A percentile compares a stretch with the other conserved stretches of the same genome.
These are phyloP conservation scores for Oenanthe melanoleuca DNA, from an alignment of 2,113 vertebrate species.

Conservation along the genomic window DNA sequence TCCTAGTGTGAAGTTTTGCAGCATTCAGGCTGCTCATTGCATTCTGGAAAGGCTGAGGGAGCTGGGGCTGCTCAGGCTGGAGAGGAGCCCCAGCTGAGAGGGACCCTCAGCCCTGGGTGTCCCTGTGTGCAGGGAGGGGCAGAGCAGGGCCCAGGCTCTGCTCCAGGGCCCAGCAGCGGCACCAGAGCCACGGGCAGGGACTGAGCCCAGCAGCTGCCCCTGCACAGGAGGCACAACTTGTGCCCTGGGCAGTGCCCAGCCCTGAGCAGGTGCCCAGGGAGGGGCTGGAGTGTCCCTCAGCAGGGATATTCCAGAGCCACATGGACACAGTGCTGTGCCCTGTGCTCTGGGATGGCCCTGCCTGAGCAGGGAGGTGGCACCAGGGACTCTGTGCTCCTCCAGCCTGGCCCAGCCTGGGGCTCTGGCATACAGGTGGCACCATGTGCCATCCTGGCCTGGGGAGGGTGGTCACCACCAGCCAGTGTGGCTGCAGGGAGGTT, in stretches of 20 bases:
- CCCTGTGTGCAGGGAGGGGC: too few relatives aligned
- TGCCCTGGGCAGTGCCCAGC: too few relatives aligned
- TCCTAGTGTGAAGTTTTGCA: not conserved
- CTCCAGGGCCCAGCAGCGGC: too few relatives aligned
- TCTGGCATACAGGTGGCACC: accelerated
- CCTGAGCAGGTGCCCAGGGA: not conserved
- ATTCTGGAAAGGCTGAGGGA: not conserved
- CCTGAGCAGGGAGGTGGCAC: not conserved
- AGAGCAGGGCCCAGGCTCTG: too few relatives aligned
- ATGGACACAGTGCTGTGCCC: too few relatives aligned
- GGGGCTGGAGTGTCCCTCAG: not conserved
- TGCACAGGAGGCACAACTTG: too few relatives aligned
- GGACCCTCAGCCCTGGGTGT: too few relatives aligned
- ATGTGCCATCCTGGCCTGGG: not conserved
- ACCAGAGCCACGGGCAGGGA: too few relatives aligned
- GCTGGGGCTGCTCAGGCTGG: not conserved
- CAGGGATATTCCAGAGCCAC: not conserved
- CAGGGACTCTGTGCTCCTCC: accelerated
- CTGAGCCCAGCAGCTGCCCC: too few relatives aligned
- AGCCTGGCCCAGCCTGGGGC: not conserved
- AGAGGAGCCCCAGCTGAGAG: not conserved
- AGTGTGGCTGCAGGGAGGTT: not conserved
- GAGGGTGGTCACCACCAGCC: not conserved
- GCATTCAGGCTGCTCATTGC: not conserved
- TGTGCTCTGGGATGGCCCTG: not conserved